Percentiles rank a stretch among this genome's conserved stretches.
These are phyloP conservation scores for Cariama cristata DNA, from an alignment of 2,113 vertebrate genomes.

Conservation along the genomic window DNA sequence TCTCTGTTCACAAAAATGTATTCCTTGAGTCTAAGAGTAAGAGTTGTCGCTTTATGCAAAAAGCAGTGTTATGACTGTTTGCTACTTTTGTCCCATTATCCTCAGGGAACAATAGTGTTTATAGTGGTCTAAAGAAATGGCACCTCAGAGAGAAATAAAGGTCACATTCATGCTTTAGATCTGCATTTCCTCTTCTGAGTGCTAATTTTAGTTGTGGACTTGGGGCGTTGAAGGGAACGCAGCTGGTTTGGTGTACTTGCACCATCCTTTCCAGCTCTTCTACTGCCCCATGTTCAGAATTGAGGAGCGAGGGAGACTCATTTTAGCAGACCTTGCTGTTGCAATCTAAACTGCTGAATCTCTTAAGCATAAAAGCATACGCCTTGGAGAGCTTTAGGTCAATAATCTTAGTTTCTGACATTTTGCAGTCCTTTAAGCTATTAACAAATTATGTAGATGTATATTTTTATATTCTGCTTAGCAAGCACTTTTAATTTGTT, in stretches of 20 bases:
- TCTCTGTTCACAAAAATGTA: not conserved
- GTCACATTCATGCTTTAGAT: not conserved
- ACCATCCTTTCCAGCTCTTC: not conserved
- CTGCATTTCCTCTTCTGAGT: not conserved
- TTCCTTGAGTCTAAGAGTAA: not conserved
- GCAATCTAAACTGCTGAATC: not conserved
- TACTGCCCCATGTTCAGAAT: fast-evolving
- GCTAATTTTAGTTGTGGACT: not conserved
- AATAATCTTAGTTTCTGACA: not conserved
- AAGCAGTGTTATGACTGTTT: not conserved
- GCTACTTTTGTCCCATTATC: not conserved
- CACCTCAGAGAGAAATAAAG: not conserved
- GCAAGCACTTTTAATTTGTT: not conserved
- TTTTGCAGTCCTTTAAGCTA: not conserved
- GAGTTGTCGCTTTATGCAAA: not conserved
- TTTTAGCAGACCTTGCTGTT: not conserved
- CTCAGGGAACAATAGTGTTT: not conserved
- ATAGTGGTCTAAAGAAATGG: not conserved
- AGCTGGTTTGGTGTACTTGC: not conserved
- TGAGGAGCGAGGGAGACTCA: no score
- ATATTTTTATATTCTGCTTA: not conserved
- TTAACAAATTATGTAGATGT: not conserved
- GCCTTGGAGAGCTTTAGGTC: not conserved
- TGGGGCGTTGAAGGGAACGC: not conserved
- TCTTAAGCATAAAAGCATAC: not conserved